phyloP scores from a whole-genome alignment of 2,113 vertebrate genomes.

The Colius striatus region DNA sequence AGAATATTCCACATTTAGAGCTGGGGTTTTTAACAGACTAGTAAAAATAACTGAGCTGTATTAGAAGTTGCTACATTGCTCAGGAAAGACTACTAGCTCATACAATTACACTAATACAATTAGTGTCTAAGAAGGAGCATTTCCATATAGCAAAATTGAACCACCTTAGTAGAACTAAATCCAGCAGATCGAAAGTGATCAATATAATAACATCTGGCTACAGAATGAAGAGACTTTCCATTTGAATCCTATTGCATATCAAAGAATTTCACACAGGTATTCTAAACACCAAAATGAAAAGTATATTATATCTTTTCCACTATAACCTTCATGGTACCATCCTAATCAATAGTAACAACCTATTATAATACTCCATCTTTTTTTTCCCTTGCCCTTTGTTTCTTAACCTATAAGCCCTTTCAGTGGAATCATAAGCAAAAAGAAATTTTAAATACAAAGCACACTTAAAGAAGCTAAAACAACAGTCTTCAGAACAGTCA shows the following conservation, averaged over 20 bases:
- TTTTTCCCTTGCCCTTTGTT: neutral
- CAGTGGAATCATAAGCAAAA: neutral
- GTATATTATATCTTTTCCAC: neutral
- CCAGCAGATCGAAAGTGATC: neutral
- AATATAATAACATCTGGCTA: neutral
- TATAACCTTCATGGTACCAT: neutral
- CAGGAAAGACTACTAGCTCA: neutral
- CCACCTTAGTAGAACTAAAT: neutral
- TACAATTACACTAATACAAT: too few species aligned
- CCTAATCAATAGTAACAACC: neutral
- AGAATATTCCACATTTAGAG: neutral
- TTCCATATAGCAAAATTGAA: neutral
- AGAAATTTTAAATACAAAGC: neutral
- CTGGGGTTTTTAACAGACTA: neutral
- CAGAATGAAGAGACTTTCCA: neutral
- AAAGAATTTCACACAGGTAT: neutral
- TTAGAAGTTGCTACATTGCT: neutral
- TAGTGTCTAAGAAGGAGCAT: neutral
- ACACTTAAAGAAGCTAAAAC: neutral
- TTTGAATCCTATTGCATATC: neutral
- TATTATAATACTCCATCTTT: neutral
- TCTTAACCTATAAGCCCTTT: neutral
- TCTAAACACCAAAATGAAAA: neutral
- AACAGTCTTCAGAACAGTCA: neutral
- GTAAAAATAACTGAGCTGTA: neutral